Base-by-base conservation (phyloP, 2,797 vertebrate species). In the Eospalax fontanierii region DNA sequence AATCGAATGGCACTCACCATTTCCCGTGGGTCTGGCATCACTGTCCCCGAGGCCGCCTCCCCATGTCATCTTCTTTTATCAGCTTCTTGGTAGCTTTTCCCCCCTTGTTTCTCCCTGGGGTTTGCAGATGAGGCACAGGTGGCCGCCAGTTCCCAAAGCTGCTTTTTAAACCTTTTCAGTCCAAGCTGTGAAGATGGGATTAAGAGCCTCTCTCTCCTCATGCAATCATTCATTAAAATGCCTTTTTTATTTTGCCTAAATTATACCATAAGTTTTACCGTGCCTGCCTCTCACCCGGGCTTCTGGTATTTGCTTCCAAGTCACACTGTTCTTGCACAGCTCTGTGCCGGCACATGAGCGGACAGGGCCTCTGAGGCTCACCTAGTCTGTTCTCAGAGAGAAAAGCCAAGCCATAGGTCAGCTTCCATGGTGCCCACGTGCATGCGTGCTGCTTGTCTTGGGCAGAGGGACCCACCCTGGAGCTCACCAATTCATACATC, bases 161-260 rank as follows among this genome's bases (percentile, higher is more conserved):
- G 6, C 54, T 94, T 82, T 43, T 95, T 91, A 73, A 83, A 84
- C 86, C 91, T 35, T 89, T 10, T 65, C 0, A 79, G 81, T 30
- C 83, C 90, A 78, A 73, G 87, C 94, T 93, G 93, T 73, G 80
- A 86, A 33, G 50, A 63, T 86, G 94, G 96, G 91, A 95, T 96
- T 95, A 96, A 91, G 91, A 95, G 16, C 15, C 38, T 87, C 28
- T 95, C 97, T 96, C 16, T 68, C 21, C 86, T 94, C 87, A 74
- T 86, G 71, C 30, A 93, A 28, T 91, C 94, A 95, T 96, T 97
- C 74, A 87, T 97, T 98, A 95, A 96, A 97, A 95, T 83, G 90
- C 3, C 79, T 97, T 96, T 38, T 57, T 95, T n/a, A n/a, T 95
- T 70, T 33, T 96, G 89, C 40, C 97, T 95, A 93, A 93, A 96